A percentile compares a stretch with the other conserved stretches of the same genome.
phyloP scores from a whole-genome alignment of 2,888 invertebrate genomes.

The Pammene fasciana region DNA sequence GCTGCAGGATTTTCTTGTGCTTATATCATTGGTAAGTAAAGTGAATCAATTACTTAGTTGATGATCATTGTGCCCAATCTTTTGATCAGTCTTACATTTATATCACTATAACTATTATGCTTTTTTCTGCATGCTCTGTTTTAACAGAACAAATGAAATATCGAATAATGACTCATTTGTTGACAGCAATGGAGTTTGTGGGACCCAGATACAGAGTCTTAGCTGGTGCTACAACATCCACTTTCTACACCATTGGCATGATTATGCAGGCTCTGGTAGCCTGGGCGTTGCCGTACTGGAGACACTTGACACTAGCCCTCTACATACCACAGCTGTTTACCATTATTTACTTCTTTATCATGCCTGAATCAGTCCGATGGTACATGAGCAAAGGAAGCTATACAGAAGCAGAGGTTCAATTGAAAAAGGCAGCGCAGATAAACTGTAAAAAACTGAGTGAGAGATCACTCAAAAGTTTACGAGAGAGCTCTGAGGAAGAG shows the following conservation, averaged over 20 bases:
- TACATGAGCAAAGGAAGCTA: slow-evolving; percentile 84
- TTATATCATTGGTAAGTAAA: slow-evolving; percentile 82
- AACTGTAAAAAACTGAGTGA: slow-evolving; percentile 64
- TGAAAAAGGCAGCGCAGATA: slow-evolving; percentile 80
- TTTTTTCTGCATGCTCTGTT: not conserved
- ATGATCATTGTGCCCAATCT: not conserved
- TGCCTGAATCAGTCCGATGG: slow-evolving; percentile 88
- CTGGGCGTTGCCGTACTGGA: slow-evolving; percentile 85
- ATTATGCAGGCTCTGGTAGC: slow-evolving; percentile 84
- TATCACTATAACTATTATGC: too few relatives aligned
- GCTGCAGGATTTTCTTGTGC: slow-evolving; percentile 84
- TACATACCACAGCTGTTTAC: slow-evolving; percentile 86
- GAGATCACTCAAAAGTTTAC: slow-evolving; percentile 44
- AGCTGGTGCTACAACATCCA: slow-evolving; percentile 84
- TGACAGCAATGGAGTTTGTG: slow-evolving; percentile 86
- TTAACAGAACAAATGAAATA: not conserved
- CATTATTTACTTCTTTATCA: slow-evolving; percentile 84
- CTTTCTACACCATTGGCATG: slow-evolving; percentile 86
- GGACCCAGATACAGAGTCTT: slow-evolving; percentile 86
- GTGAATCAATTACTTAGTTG: not conserved
- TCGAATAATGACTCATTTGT: not conserved
- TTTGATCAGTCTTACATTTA: too few relatives aligned
- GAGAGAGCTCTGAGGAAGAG: slow-evolving; percentile 47
- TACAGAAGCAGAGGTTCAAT: slow-evolving; percentile 82
- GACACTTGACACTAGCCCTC: slow-evolving; percentile 81